These are phyloP conservation scores for Notechis scutatus DNA, from an alignment of 2,113 vertebrate genomes.

Conservation along the genomic window DNA sequence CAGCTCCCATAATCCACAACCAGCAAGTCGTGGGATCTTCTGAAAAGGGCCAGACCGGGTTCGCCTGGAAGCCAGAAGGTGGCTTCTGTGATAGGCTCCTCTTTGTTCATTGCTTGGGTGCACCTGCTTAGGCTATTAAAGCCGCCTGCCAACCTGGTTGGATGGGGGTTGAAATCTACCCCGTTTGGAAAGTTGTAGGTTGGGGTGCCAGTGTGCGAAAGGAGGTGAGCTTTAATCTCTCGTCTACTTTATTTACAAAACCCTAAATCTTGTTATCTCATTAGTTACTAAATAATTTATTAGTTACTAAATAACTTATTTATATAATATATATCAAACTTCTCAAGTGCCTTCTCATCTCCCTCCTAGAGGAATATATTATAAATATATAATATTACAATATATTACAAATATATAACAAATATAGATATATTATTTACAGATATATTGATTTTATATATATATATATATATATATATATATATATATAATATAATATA, in stretches of 20 bases:
- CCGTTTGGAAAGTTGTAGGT: not conserved
- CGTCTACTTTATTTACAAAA: not conserved
- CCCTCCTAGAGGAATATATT: not conserved
- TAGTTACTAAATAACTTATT: not conserved
- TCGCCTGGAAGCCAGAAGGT: not conserved
- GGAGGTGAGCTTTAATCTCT: not conserved
- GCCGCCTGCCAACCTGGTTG: not conserved
- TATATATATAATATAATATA: too few species aligned
- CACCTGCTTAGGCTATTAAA: not conserved
- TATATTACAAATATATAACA: too few species aligned
- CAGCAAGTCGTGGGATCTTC: not conserved
- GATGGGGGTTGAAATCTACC: not conserved
- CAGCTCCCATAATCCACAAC: not conserved
- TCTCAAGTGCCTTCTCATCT: not conserved
- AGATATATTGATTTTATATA: too few species aligned
- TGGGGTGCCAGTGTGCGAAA: not conserved
- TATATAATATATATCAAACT: not conserved
- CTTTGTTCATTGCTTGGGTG: not conserved
- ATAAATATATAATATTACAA: too few species aligned
- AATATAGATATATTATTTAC: too few species aligned
- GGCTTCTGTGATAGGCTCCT: not conserved
- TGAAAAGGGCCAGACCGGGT: not conserved
- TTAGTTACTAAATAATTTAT: not conserved
- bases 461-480: too few species aligned
- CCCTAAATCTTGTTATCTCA: not conserved